Conservation (phyloP, 30 jellyfish, hydroid and myxozoan genomes). For the Sanderia malayensis region DNA sequence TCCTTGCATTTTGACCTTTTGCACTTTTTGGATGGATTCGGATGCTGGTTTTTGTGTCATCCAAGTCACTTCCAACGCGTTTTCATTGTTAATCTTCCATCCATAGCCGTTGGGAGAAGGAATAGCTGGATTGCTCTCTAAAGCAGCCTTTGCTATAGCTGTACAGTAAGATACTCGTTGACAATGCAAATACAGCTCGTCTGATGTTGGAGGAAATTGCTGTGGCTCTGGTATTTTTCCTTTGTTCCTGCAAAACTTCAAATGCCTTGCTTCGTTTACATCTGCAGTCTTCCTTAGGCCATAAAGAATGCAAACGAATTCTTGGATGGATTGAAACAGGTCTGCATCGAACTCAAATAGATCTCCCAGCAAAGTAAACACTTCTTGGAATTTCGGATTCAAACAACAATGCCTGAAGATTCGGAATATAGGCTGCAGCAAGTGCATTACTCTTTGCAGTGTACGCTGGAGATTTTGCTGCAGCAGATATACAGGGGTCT, state of each 20-base stretch:
- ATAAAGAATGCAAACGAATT: slow-evolving; percentile 45
- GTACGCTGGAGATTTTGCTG: too few relatives aligned
- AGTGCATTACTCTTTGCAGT: too few relatives aligned
- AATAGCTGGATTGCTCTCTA: neutral
- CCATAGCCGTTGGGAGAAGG: neutral
- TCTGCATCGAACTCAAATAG: too few relatives aligned
- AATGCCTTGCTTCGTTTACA: too few relatives aligned
- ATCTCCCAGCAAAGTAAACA: slow-evolving; percentile 9
- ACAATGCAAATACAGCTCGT: too few relatives aligned
- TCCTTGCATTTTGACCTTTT: neutral
- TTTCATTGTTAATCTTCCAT: neutral
- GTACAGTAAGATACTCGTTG: slow-evolving; percentile 33
- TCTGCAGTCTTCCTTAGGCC: slow-evolving; percentile 9
- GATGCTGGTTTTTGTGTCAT: neutral
- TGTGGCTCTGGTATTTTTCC: slow-evolving; percentile 53
- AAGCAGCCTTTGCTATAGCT: slow-evolving; percentile 2
- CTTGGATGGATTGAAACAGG: slow-evolving; percentile 5
- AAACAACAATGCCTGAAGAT: too few relatives aligned
- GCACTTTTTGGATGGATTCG: neutral
- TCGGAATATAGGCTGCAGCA: too few relatives aligned
- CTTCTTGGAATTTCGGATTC: slow-evolving; percentile 9
- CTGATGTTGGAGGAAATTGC: slow-evolving; percentile 48
- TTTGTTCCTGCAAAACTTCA: too few relatives aligned
- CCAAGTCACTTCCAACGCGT: neutral
- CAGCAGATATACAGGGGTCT: too few relatives aligned